Percentiles rank a stretch among this genome's conserved stretches.
Conservation (phyloP, 2,888 invertebrate species). For the Drosophila stalkeri region DNA sequence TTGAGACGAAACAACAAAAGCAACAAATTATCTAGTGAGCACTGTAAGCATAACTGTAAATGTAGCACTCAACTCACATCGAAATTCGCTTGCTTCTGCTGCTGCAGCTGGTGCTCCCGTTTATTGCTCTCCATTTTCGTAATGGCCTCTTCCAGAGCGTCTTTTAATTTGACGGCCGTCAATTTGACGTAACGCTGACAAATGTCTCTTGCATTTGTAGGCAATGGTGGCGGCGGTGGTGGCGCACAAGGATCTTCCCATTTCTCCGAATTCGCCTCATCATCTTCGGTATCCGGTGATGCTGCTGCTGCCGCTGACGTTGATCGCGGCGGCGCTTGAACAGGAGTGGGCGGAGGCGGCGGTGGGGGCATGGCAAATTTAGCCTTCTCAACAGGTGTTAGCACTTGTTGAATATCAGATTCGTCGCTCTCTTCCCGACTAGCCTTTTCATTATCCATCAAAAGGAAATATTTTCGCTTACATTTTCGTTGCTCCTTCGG, state of each 20-base stretch:
- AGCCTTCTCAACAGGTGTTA: slow-evolving; percentile 52
- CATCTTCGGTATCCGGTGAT: slow-evolving; percentile 55
- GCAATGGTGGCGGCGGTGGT: slow-evolving; percentile 71
- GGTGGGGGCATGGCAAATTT: slow-evolving; percentile 69
- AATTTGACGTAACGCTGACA: slow-evolving; percentile 51
- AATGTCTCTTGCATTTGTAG: slow-evolving; percentile 26
- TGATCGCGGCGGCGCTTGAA: slow-evolving; percentile 48
- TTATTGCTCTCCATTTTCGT: slow-evolving; percentile 65
- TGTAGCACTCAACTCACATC: slow-evolving; percentile 28
- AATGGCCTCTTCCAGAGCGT: slow-evolving; percentile 70
- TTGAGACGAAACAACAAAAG: not conserved
- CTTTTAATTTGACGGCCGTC: slow-evolving; percentile 63
- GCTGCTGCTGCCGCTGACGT: slow-evolving; percentile 12
- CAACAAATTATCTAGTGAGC: not conserved
- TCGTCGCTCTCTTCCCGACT: slow-evolving; percentile 31
- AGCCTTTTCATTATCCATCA: slow-evolving; percentile 31
- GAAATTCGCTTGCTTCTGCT: slow-evolving; percentile 24
- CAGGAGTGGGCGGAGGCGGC: slow-evolving; percentile 78
- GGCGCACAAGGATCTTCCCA: slow-evolving; percentile 71
- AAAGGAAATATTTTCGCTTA: slow-evolving; percentile 40
- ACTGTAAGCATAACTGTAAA: slow-evolving; percentile 19
- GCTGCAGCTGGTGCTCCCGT: slow-evolving; percentile 40
- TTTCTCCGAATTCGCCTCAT: slow-evolving; percentile 64
- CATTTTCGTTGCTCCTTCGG: slow-evolving; percentile 47
- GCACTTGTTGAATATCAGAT: slow-evolving; percentile 35